Evolutionary conservation across 2,113 vertebrate genomes (phyloP).

Genomic region (Rhea americana): DNA sequence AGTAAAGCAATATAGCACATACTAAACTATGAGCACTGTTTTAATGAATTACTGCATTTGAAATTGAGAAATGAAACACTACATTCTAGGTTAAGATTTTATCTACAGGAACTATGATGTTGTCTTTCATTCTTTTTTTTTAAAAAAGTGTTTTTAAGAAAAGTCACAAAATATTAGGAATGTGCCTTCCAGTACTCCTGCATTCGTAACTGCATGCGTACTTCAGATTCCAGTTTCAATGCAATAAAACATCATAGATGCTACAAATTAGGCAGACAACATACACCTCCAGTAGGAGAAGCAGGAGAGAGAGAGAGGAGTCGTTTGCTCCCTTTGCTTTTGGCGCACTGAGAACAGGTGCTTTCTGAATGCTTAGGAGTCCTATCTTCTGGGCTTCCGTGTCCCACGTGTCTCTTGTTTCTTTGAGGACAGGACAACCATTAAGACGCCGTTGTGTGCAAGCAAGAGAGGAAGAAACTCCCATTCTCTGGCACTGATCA

Average conservation of each 20-base stretch:
- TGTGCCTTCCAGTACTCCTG: background rate
- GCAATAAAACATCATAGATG: background rate
- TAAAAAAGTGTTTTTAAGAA: background rate
- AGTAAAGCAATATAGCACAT: background rate
- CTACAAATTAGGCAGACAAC: background rate
- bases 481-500: background rate
- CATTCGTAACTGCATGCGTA: rapidly evolving
- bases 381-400: background rate
- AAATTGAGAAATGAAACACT: background rate
- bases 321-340: background rate
- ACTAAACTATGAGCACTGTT: background rate
- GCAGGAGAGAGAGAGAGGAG: background rate
- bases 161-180: background rate
- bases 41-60: background rate
- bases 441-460: background rate
- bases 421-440: background rate
- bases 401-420: background rate
- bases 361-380: background rate
- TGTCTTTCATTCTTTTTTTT: background rate
- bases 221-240: background rate
- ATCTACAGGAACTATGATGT: background rate
- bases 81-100: background rate
- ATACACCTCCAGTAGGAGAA: background rate
- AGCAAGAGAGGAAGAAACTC: background rate
- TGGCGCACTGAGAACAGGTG: background rate